Evolutionary conservation across 2,888 invertebrate genomes (phyloP).

Genomic region (Netelia fuscicornis): DNA sequence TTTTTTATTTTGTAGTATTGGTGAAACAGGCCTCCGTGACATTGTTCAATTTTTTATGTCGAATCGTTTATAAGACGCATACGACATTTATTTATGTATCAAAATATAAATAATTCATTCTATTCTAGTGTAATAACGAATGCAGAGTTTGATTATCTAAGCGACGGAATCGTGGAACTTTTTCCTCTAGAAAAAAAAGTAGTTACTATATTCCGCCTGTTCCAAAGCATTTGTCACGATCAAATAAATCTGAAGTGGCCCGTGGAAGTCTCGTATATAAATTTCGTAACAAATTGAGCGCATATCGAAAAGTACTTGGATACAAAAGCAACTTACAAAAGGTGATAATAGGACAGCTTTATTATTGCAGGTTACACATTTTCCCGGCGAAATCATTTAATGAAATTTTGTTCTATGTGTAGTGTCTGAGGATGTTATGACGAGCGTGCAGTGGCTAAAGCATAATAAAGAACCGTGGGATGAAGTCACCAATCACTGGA

Average conservation of each 20-base stretch:
- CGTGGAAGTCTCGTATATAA: slow-evolving; percentile 43
- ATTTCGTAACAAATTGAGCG: slow-evolving; percentile 54
- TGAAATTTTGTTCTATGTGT: no score
- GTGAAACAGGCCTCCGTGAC: no score
- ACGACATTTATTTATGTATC: neutral
- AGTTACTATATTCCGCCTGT: slow-evolving; percentile 45
- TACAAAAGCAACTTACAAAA: slow-evolving; percentile 9
- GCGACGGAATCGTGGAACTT: slow-evolving; percentile 16
- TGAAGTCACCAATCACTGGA: no score
- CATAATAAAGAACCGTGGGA: no score
- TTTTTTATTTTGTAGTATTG: no score
- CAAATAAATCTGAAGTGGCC: slow-evolving; percentile 35
- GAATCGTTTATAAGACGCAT: neutral
- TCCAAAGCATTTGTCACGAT: slow-evolving; percentile 34
- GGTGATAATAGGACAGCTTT: no score
- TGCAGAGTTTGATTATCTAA: slow-evolving; percentile 42
- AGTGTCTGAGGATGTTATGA: no score
- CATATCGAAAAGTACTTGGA: slow-evolving; percentile 18
- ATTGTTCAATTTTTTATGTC: no score
- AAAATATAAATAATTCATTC: neutral
- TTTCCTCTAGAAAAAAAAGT: no score
- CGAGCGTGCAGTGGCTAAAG: no score
- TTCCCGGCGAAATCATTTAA: no score
- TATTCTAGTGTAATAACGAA: slow-evolving; percentile 23
- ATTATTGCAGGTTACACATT: no score